Base-by-base conservation (phyloP, 2,888 invertebrate genomes). In the Philereme vetulata region DNA sequence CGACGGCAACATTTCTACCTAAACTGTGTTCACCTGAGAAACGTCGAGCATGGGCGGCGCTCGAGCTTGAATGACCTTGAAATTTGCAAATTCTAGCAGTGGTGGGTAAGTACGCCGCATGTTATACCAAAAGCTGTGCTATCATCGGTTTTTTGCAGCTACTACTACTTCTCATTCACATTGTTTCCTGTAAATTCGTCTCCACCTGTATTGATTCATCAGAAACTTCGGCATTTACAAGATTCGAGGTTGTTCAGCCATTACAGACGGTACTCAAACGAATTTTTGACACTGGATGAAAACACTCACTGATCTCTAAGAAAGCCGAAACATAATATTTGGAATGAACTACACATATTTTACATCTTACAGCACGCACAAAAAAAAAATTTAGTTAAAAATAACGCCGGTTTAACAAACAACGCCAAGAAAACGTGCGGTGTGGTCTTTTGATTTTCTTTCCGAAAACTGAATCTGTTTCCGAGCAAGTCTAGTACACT, bases 381-480 rank as follows among this genome's bases (percentile, higher is more conserved):
- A 85, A 82, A 75, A 75, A 72, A 81, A 81, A 84, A 84, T 72
- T 84, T 76, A 80, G 77, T 76, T 85, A 88, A 88, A 71, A 66
- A 50, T 78, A 86, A 88, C 80, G 81, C 90, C 90, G 90, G 88
- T 36, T 82, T 82, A 83, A 84, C 85, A 89, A 88, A 89, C 86
- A 90, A 90, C 88, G 91, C 90, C 86, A 87, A 87, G 89, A 89
- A 90, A 90, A 91, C 90, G 91, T 90, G 90, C 88, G 85, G 21
- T 60, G 55, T 52, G 64, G 55, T 58, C 56, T 62, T 68, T 47
- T 47, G 11, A 47, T 33, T 10, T 21, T 53, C 21, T 45, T 56
- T 61, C 50, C 56, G 61, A 61, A 56, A 56, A 61, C 49, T 61
- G 33, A 36, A n/a, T 4, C 38, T 36, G 7, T 38, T 4, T 21